Conservation (phyloP, 2,797 vertebrate genomes). For the Darevskia mixta region DNA sequence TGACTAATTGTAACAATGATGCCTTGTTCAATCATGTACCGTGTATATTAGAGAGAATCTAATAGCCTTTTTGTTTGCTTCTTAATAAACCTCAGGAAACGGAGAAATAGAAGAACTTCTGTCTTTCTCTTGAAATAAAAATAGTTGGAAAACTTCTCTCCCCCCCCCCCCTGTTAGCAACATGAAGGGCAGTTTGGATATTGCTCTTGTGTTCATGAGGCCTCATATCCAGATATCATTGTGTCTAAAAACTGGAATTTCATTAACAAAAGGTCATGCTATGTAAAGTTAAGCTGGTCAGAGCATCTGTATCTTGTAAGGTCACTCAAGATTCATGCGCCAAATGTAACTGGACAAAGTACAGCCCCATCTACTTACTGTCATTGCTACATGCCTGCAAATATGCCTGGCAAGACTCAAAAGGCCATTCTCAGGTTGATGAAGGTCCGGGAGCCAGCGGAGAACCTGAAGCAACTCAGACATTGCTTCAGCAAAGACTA, state of each 20-base stretch:
- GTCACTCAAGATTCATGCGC: not conserved
- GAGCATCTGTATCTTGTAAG: not conserved
- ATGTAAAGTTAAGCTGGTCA: not conserved
- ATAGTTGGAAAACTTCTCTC: conserved; percentile 27
- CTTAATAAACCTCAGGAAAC: conserved; percentile 50
- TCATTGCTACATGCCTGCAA: not conserved
- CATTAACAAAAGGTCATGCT: not conserved
- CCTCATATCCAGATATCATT: conserved; percentile 13
- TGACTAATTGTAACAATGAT: conserved; percentile 56
- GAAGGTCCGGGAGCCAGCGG: not conserved
- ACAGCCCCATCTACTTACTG: not conserved
- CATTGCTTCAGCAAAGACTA: not conserved
- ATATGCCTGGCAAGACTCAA: not conserved
- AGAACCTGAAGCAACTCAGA: not conserved
- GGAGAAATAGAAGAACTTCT: conserved; percentile 36
- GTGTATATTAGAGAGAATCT: conserved; percentile 42
- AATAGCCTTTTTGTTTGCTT: conserved; percentile 50
- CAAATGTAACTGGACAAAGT: not conserved
- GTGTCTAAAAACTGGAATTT: conserved; percentile 4
- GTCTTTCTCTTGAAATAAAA: conserved; percentile 36
- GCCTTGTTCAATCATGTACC: conserved; percentile 57
- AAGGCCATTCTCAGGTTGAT: too few species aligned
- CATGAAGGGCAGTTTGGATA: not conserved
- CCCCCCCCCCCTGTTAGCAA: not conserved
- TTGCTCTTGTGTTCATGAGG: not conserved